Evolutionary conservation across 2,113 vertebrate genomes (phyloP), one percentile per base, ranked within the genome.

Genomic region (Oreamnos americanus): DNA sequence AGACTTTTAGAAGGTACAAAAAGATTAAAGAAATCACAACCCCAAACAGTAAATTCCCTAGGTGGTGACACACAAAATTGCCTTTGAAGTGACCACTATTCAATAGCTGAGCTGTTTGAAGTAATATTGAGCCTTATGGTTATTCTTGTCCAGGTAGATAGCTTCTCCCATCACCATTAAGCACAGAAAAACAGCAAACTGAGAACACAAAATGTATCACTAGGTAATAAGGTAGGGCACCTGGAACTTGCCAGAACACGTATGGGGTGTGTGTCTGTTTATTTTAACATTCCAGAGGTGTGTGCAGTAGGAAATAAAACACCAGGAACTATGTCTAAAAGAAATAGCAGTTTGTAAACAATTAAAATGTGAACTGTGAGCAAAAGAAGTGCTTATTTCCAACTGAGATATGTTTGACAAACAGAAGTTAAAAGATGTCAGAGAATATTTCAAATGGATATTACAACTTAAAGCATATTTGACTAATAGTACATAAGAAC

Each of bases 401-500:
- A 53, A 43, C 1, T 7, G 11, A 23, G 30, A 1, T 57, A 30
- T 74, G 86, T 90, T 60, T 94, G 55, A 90, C 7, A 33, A 79
- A 28, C 3, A 82, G 33, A 57, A 62, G 23, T 83, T 83, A 67
- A 71, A 94, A 83, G 49, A 51, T 33, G 9, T 76, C 45, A 83
- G 33, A 87, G 60, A 53, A 45, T 5, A 88, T 89, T 89, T 5
- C 5, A 85, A 91, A 84, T 76, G 64, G 15, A 26, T 78, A 82
- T 88, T 86, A 74, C 5, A 93, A 78, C 76, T 36, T 94, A 71
- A 98, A 62, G 15, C 60, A 21, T 76, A 67, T 95, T 95, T 91
- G 19, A 82, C 6, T 85, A 57, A 62, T 7, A 47, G 21, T 92
- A 57, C 1, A 21, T 87, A 91, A 93, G 14, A 39, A 84, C 39